Conservation (phyloP, 2,797 vertebrate species). For the Spondyliosoma cantharus region DNA sequence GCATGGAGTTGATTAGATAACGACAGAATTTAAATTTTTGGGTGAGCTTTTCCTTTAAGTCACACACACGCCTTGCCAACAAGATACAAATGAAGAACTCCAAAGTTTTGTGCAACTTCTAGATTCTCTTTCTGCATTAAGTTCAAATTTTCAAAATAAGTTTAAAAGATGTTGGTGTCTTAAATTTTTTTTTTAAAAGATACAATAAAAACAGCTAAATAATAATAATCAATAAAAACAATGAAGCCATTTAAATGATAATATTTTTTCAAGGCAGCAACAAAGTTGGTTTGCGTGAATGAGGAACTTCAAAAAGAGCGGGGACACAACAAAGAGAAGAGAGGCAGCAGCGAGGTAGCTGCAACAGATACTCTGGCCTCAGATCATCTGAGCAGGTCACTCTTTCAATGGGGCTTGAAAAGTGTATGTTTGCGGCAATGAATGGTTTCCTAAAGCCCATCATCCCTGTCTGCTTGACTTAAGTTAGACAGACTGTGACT, state of each 20-base stretch:
- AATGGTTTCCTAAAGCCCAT: constrained; percentile 74
- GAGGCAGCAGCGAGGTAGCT: constrained; percentile 25
- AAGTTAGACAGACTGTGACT: constrained; percentile 73
- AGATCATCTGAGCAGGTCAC: constrained; percentile 54
- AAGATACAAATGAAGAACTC: not conserved
- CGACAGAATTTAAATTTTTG: no score
- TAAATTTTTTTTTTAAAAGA: no score
- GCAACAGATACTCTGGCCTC: constrained; percentile 45
- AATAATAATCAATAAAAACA: not conserved
- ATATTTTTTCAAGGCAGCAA: not conserved
- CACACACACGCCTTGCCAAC: no score
- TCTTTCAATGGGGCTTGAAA: constrained; percentile 64
- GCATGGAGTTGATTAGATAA: no score
- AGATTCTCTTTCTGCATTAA: not conserved
- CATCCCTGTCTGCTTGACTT: constrained; percentile 72
- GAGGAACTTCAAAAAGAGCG: not conserved
- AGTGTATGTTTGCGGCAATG: constrained; percentile 62
- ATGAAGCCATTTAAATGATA: no score
- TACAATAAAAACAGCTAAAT: not conserved
- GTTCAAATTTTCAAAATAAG: not conserved
- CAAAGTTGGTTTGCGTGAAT: constrained; percentile 2
- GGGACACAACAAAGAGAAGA: constrained; percentile 3
- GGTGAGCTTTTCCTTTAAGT: no score
- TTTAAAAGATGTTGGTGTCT: not conserved
- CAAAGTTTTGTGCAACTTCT: not conserved